A percentile compares a stretch with the other conserved stretches of the same genome.
Conservation (phyloP, 2,797 vertebrate genomes). For the Brachyalestes nurse region DNA sequence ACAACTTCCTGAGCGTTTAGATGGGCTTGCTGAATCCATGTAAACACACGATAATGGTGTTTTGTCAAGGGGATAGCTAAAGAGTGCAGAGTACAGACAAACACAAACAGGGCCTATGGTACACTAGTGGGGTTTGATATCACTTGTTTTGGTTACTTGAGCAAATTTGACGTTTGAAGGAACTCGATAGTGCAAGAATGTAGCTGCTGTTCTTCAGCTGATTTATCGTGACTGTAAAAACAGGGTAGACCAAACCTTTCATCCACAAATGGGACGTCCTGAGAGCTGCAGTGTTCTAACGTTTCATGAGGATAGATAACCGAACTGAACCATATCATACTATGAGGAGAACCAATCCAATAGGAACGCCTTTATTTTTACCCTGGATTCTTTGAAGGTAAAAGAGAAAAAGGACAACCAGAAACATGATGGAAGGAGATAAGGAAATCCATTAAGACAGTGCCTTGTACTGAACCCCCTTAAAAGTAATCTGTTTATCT, state of each 20-base stretch:
- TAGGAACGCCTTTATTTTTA: too few species aligned
- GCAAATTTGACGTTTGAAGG: neutral
- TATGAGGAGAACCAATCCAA: too few species aligned
- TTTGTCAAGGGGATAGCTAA: neutral
- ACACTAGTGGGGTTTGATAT: too few species aligned
- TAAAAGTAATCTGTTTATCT: too few species aligned
- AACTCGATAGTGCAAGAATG: neutral
- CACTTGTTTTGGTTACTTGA: neutral
- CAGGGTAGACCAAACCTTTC: neutral
- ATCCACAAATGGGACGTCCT: neutral
- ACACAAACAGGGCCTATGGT: neutral
- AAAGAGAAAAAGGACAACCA: too few species aligned
- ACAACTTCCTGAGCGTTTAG: neutral
- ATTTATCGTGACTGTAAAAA: neutral
- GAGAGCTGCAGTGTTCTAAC: too few species aligned
- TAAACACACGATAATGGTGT: slow-evolving; percentile 6
- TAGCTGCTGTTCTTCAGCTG: neutral
- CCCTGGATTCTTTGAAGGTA: too few species aligned
- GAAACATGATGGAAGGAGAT: too few species aligned
- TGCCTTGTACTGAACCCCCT: too few species aligned
- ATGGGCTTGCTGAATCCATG: neutral
- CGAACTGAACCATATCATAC: too few species aligned
- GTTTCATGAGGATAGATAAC: too few species aligned
- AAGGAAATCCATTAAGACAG: too few species aligned
- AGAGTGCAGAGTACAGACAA: neutral